Percentiles rank a stretch among this genome's conserved stretches.
Conservation (phyloP, 2,888 invertebrate genomes). For the Tridacna gigas region DNA sequence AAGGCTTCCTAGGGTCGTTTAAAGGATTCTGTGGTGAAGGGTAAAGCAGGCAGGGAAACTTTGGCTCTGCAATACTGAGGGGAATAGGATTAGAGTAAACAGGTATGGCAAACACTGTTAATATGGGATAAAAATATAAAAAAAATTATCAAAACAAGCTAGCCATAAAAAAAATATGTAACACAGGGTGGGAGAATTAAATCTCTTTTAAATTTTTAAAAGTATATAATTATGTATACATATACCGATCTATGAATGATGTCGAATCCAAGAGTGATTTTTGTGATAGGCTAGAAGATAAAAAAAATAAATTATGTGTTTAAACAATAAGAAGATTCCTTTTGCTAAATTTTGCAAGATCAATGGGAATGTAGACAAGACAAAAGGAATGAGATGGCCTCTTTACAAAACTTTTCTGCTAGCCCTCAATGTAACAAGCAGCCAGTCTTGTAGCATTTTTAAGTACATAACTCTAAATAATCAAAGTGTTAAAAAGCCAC, state of each 20-base stretch:
- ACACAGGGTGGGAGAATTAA: not conserved
- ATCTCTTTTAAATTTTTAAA: not conserved
- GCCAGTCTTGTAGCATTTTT: no score
- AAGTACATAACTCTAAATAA: no score
- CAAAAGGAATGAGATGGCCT: no score
- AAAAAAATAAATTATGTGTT: not conserved
- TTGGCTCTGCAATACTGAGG: no score
- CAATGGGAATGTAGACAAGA: no score
- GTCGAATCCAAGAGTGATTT: conserved; percentile 17
- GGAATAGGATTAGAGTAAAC: no score
- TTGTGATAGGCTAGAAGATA: conserved; percentile 22
- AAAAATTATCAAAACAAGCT: conserved; percentile 3
- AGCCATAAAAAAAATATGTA: not conserved
- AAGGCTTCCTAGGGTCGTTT: no score
- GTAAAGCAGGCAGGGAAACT: no score
- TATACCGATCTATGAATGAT: conserved; percentile 15
- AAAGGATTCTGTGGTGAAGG: no score
- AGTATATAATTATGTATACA: not conserved
- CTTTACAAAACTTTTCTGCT: no score
- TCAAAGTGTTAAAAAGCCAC: no score
- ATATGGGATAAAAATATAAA: conserved; percentile 5
- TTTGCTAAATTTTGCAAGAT: not conserved
- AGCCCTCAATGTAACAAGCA: no score
- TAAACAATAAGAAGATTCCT: not conserved
- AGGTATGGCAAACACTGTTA: conserved; percentile 9